Evolutionary conservation across 2,888 invertebrate genomes (phyloP).

Genomic region (Halictus ligatus): DNA sequence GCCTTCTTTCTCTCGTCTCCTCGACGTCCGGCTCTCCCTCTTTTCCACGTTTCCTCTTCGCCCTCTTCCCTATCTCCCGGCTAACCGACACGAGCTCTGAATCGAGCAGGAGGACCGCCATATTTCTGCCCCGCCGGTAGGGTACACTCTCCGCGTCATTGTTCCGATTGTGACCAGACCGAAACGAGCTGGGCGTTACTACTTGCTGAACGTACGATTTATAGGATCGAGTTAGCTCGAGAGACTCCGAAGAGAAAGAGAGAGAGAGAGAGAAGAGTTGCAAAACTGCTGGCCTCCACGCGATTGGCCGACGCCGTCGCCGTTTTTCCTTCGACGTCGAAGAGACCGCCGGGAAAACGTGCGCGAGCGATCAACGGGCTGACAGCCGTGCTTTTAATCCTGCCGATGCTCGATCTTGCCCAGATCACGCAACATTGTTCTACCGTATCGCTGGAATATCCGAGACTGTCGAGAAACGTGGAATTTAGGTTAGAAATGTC

Average conservation of each 20-base stretch:
- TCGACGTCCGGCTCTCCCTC: slow-evolving; percentile 15
- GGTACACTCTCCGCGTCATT: slow-evolving; percentile 70
- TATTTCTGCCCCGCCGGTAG: slow-evolving; percentile 70
- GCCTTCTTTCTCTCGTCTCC: slow-evolving; percentile 8
- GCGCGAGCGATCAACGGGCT: neutral
- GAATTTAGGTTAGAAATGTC: neutral
- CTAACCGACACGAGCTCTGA: slow-evolving; percentile 60
- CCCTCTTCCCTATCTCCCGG: slow-evolving; percentile 55
- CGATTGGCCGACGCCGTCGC: slow-evolving; percentile 34
- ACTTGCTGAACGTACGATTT: slow-evolving; percentile 70
- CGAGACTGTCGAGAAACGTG: too few relatives aligned
- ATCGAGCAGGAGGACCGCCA: slow-evolving; percentile 74
- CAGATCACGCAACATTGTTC: neutral
- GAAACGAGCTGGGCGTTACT: slow-evolving; percentile 75
- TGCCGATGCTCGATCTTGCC: neutral
- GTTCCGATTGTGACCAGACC: slow-evolving; percentile 72
- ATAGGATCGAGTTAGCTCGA: slow-evolving; percentile 65
- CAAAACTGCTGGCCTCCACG: slow-evolving; percentile 60
- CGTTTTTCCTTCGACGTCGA: slow-evolving; percentile 48
- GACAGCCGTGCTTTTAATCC: neutral
- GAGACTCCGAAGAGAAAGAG: slow-evolving; percentile 8
- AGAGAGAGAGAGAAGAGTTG: slow-evolving; percentile 64
- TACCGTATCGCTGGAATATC: neutral
- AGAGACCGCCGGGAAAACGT: slow-evolving; percentile 16
- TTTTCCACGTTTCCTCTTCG: slow-evolving; percentile 38